Conservation (phyloP, 1,140 invertebrate genomes). For the Drosophila varians region DNA sequence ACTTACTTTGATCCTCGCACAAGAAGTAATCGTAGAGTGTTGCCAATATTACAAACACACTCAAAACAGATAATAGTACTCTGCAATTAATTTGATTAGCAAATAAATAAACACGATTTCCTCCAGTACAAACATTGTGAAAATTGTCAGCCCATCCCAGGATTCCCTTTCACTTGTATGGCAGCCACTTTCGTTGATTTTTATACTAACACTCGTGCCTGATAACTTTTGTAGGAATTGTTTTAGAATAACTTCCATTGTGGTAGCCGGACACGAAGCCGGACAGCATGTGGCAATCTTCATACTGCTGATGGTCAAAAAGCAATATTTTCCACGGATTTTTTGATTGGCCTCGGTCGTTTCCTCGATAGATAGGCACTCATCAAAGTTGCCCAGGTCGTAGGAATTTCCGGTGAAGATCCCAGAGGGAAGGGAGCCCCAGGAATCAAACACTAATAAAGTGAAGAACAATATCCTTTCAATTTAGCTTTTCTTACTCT, state of each 20-base stretch:
- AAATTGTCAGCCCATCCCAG: slow-evolving; percentile 41
- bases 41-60: neutral
- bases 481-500: no score
- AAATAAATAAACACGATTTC: no score
- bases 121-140: slow-evolving; percentile 62
- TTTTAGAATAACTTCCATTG: slow-evolving; percentile 9
- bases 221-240: neutral
- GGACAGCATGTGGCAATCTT: slow-evolving; percentile 30
- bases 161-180: slow-evolving; percentile 9
- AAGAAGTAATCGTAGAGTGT: slow-evolving; percentile 50
- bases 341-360: neutral
- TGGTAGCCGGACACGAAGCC: slow-evolving; percentile 8
- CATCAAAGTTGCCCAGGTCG: slow-evolving; percentile 61
- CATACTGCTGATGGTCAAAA: neutral
- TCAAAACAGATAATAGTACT: slow-evolving; percentile 29
- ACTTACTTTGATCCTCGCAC: slow-evolving; percentile 43
- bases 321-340: slow-evolving; percentile 56
- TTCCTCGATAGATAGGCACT: slow-evolving; percentile 47
- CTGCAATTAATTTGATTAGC: slow-evolving; percentile 1
- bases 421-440: slow-evolving; percentile 62
- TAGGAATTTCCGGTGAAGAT: slow-evolving; percentile 39
- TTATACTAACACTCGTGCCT: neutral
- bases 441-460: slow-evolving; percentile 58
- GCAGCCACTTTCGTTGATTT: slow-evolving; percentile 17
- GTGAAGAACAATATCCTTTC: neutral